phyloP scores from a whole-genome alignment of 2,113 vertebrate species.

The human (Homo sapiens) region DNA sequence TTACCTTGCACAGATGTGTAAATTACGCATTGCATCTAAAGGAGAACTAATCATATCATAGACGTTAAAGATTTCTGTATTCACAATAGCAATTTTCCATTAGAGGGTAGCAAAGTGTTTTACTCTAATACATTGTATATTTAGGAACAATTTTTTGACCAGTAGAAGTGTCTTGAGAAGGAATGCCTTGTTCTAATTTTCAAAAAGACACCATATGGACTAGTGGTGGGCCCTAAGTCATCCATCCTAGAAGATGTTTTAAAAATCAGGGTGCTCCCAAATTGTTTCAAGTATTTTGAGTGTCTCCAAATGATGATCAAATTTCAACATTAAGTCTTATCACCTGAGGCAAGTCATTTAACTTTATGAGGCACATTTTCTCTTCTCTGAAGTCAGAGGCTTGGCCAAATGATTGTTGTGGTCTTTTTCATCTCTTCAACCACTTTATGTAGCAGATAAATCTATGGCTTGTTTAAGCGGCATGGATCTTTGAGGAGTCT shows the following conservation, averaged over 20 bases:
- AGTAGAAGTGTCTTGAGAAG: background rate
- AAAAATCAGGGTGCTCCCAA: background rate
- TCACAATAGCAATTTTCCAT: background rate
- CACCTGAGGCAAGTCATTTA: background rate
- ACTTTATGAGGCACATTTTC: background rate
- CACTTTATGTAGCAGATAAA: background rate
- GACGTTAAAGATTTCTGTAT: background rate
- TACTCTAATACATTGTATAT: background rate
- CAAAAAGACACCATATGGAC: background rate
- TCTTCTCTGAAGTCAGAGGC: background rate
- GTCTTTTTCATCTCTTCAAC: background rate
- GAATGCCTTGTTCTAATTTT: background rate
- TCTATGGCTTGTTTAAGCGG: background rate
- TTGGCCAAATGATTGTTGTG: background rate
- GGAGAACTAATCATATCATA: background rate
- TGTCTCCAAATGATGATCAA: background rate
- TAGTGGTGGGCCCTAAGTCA: background rate
- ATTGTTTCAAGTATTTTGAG: background rate
- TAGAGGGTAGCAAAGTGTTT: background rate
- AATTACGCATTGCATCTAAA: background rate
- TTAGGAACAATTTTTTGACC: background rate
- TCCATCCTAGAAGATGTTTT: background rate
- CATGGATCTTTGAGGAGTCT: background rate
- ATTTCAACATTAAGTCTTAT: background rate
- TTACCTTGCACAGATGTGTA: background rate